phyloP scores from a whole-genome alignment of 2,888 invertebrate species.

The Lapara coniferarum region DNA sequence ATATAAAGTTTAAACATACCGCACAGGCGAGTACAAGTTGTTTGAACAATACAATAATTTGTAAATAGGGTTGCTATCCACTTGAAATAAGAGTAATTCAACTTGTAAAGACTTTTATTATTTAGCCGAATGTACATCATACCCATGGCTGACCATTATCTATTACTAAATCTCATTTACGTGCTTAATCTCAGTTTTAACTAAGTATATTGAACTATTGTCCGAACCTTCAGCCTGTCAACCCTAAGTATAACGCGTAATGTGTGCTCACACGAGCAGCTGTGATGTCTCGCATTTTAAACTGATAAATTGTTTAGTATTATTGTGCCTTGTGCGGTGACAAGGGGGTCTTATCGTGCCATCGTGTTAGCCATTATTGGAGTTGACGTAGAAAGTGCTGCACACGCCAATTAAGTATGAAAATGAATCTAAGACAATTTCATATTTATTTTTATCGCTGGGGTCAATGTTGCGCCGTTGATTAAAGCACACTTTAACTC shows the following conservation, averaged over 20 bases:
- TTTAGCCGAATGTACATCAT: no score
- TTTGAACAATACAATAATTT: no score
- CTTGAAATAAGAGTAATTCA: no score
- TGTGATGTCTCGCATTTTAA: conserved; percentile 40
- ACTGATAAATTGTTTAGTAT: conserved; percentile 41
- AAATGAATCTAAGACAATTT: background rate
- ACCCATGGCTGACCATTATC: no score
- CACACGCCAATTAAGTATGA: background rate
- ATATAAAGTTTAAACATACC: background rate
- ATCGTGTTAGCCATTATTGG: conserved; percentile 35
- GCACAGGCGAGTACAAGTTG: no score
- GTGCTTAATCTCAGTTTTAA: no score
- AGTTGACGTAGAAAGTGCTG: conserved; percentile 29
- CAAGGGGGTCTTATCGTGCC: conserved; percentile 25
- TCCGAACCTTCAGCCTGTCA: background rate
- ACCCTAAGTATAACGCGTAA: conserved; percentile 40
- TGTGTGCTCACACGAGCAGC: conserved; percentile 37
- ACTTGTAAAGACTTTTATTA: no score
- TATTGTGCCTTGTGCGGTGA: conserved; percentile 36
- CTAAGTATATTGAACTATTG: no score
- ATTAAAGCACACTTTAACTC: background rate
- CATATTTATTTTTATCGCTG: background rate
- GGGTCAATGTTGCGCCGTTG: background rate
- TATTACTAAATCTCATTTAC: no score
- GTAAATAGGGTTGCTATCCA: no score